phyloP scores from a whole-genome alignment of 2,888 invertebrate species.

The Uloborus plumipes region DNA sequence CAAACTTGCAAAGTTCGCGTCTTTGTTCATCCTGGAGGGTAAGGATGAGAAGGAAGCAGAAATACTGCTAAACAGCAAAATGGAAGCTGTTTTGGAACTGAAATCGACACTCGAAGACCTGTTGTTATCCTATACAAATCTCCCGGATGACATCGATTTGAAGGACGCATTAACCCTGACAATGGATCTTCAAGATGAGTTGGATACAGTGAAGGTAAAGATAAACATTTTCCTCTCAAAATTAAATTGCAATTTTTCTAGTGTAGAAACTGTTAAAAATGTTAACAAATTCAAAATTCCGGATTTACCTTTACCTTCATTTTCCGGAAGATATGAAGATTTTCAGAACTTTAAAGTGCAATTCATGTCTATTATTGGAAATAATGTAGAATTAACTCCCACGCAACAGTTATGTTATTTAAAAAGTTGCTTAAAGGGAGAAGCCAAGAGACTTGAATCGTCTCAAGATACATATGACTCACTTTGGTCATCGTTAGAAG shows the following conservation, averaged over 20 bases:
- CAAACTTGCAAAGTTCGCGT: too few relatives aligned
- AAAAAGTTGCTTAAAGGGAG: too few relatives aligned
- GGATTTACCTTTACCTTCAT: neutral
- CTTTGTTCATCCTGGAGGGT: too few relatives aligned
- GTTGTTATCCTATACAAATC: too few relatives aligned
- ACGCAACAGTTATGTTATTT: neutral
- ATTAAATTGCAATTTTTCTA: neutral
- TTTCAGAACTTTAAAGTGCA: constrained; percentile 1
- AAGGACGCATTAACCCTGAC: too few relatives aligned
- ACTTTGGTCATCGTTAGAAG: neutral
- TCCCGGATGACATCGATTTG: too few relatives aligned
- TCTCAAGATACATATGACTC: constrained; percentile 3
- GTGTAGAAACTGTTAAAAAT: neutral
- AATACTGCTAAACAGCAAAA: too few relatives aligned
- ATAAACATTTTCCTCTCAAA: neutral
- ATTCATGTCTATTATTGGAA: neutral
- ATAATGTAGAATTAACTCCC: neutral
- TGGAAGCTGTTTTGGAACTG: too few relatives aligned
- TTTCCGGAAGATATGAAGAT: constrained; percentile 1
- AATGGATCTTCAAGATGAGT: neutral
- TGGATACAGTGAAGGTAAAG: neutral
- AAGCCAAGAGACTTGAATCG: neutral
- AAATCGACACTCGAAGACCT: too few relatives aligned
- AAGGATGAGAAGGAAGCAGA: too few relatives aligned
- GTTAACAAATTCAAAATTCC: neutral